Evolutionary conservation across 2,888 invertebrate species (phyloP).

Genomic region (Cataglyphis cursor): DNA sequence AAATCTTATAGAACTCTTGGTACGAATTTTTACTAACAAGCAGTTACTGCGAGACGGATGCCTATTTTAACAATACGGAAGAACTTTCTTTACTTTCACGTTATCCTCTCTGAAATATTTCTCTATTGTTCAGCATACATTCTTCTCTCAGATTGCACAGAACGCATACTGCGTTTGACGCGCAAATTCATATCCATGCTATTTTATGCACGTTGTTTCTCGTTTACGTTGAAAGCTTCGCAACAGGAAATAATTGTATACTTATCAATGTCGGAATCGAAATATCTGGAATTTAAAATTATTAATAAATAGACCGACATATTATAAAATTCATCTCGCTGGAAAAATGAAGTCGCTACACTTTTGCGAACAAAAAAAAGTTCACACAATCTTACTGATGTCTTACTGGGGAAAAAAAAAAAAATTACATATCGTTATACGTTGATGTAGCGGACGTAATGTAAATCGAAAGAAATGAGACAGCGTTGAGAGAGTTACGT

Average conservation of each 20-base stretch:
- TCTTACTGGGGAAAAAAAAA: constrained; percentile 13
- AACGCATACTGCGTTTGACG: too few relatives aligned
- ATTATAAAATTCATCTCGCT: background rate
- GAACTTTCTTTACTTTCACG: constrained; percentile 27
- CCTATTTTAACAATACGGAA: background rate
- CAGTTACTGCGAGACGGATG: background rate
- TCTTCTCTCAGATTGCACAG: constrained; percentile 25
- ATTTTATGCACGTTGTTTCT: background rate
- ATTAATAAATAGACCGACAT: background rate
- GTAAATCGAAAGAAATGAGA: constrained; percentile 43
- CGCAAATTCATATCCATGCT: background rate
- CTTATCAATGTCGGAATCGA: background rate
- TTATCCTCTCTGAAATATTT: constrained; percentile 19
- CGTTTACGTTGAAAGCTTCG: background rate
- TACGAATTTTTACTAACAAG: background rate
- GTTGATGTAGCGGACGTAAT: constrained; percentile 31
- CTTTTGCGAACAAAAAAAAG: background rate
- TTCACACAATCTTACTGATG: background rate
- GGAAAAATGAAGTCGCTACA: background rate
- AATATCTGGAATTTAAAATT: background rate
- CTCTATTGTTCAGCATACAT: constrained; percentile 20
- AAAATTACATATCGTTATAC: background rate
- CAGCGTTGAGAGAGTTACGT: constrained; percentile 37
- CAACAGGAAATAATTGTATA: background rate
- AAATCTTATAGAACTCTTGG: background rate